A percentile compares a stretch with the other conserved stretches of the same genome.
phyloP scores from a whole-genome alignment of 92 coral and sea anemone species.

The Anthopleura xanthogrammica region DNA sequence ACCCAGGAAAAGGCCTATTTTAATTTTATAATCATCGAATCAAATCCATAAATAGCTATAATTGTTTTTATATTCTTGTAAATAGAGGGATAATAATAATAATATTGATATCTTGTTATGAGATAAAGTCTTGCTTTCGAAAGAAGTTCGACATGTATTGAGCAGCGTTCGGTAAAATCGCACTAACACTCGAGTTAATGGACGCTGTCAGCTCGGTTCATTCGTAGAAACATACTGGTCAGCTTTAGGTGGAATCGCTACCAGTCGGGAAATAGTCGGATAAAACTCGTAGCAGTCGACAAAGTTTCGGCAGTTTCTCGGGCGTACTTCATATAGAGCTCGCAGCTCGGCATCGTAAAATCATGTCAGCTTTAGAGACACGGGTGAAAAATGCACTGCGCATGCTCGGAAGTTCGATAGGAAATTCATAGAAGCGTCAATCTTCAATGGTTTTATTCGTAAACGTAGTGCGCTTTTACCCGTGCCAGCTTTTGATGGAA shows the following conservation, averaged over 20 bases:
- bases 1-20: not conserved
- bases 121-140: not conserved
- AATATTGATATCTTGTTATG: not conserved
- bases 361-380: too few species aligned
- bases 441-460: too few species aligned
- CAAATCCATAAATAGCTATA: not conserved
- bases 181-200: too few species aligned
- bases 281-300: not conserved
- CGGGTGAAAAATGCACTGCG: too few species aligned
- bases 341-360: not conserved
- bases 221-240: not conserved
- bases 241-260: not conserved
- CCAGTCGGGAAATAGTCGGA: not conserved
- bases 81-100: not conserved
- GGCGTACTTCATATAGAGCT: conserved; percentile 20
- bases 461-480: too few species aligned
- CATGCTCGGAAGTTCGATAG: too few species aligned
- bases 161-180: too few species aligned
- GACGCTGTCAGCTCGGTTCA: too few species aligned
- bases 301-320: not conserved
- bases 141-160: too few species aligned
- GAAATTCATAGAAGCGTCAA: too few species aligned
- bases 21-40: not conserved
- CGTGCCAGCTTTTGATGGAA: too few species aligned
- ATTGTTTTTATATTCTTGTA: not conserved